Percentiles rank a stretch among this genome's conserved stretches.
Evolutionary conservation across 2,113 vertebrate genomes (phyloP).

Genomic region (Enhydra lutris): DNA sequence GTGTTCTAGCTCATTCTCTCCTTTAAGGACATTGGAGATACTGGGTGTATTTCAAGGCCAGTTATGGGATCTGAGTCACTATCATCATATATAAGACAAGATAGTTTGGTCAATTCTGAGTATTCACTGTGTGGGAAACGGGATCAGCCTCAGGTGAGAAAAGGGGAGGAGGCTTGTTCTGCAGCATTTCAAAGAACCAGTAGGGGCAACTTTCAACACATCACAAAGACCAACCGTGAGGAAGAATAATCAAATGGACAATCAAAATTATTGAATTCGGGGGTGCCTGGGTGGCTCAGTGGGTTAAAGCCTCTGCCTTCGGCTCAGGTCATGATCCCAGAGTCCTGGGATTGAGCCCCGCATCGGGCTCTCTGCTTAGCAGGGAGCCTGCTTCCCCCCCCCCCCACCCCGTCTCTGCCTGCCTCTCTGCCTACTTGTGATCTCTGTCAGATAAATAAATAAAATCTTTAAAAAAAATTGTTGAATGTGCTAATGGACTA

Average conservation of each 20-base stretch:
- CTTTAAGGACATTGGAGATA: background rate
- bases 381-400: no score
- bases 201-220: background rate
- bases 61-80: background rate
- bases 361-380: no score
- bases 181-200: background rate
- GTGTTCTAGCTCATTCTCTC: background rate
- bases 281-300: no score
- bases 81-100: background rate
- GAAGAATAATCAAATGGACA: background rate
- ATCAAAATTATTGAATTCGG: background rate
- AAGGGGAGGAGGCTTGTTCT: background rate
- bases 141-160: no score
- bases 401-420: no score
- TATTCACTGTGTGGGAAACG: background rate
- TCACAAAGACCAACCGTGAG: background rate
- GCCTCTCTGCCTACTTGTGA: no score
- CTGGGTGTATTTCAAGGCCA: background rate
- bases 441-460: no score
- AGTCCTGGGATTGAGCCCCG: no score
- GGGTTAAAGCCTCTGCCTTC: no score
- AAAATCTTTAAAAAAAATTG: background rate
- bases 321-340: no score
- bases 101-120: background rate
- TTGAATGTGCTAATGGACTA: background rate